Evolutionary conservation across 1,140 invertebrate species (phyloP), one percentile per base, ranked within the genome.

Genomic region (Aphaenogaster rudis): DNA sequence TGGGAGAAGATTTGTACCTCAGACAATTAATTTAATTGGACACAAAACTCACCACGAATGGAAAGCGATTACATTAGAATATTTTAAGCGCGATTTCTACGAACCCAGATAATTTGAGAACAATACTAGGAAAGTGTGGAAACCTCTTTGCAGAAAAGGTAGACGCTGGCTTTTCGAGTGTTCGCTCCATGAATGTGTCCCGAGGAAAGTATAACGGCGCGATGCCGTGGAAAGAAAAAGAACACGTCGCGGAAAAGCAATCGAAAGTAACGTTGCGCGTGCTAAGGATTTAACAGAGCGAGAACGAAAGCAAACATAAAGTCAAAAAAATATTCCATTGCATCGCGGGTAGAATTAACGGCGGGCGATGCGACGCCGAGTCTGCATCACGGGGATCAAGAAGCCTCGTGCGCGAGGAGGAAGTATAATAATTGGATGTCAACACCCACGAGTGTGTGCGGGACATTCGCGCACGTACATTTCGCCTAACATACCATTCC

Each of bases 361-460:
- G 21, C n/a, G 57, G 28, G 50, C 9, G 52, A 78, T 17, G n/a
- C 8, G 63, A 36, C 13, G 11, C 9, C 39, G 52, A 39, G 48
- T 61, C 28, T 52, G 45, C 33, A 45, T 80, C 33, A 21, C 21
- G 50, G 42, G 57, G 48, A 36, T 48, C 36, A 36, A 81, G 36
- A 81, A 88, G 57, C 15, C 42, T 57, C n/a, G 36, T 33, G 28
- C 54, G 6, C 45, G 9, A 84, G 50, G 48, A 71, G 79, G 79
- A 89, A 88, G 59, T 80, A 63, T 81, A 80, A 86, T 88, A 89
- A 89, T 79, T 85, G 72, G 66, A 88, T 85, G 88, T 85, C 86
- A 88, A 85, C 74, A 57, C 54, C 79, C 74, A 64, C 74, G 48
- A 85, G 21, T 54, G 28, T 74, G 59, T 54, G 52, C 48, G 66